These are phyloP conservation scores for Xiphophorus maculatus DNA, from an alignment of 2,113 vertebrate genomes.

Conservation along the genomic window DNA sequence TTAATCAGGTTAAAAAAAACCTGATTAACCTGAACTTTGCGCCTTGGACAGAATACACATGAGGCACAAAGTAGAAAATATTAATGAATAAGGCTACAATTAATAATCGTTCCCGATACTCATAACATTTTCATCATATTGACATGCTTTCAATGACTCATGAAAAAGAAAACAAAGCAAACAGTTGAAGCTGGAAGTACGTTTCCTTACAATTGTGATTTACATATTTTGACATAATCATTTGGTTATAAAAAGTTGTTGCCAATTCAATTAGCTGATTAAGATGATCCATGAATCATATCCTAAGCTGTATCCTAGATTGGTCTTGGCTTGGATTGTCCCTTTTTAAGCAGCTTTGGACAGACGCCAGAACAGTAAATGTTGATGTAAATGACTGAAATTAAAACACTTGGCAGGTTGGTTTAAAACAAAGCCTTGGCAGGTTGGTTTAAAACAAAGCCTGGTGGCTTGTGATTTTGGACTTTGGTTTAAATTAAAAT, in stretches of 20 bases:
- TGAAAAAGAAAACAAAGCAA: background rate
- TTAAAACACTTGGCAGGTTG: background rate
- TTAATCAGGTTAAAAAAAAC: background rate
- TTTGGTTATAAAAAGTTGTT: conserved; percentile 3
- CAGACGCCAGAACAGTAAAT: background rate
- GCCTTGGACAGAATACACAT: background rate
- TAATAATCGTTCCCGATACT: background rate
- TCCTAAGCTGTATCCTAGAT: background rate
- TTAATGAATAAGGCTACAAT: background rate
- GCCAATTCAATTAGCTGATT: conserved; percentile 1
- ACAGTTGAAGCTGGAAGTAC: background rate
- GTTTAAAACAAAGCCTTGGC: background rate
- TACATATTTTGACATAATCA: background rate
- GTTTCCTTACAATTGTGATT: background rate
- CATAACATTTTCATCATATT: background rate
- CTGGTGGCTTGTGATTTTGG: background rate
- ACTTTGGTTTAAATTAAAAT: background rate
- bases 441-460: background rate
- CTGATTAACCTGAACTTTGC: background rate
- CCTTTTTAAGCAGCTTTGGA: background rate
- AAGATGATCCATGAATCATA: background rate
- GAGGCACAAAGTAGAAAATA: background rate
- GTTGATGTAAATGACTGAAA: background rate
- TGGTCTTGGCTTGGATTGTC: background rate
- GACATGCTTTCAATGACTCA: background rate